A percentile compares a stretch with the other conserved stretches of the same genome.
Conservation (phyloP, 2,797 vertebrate species). For the Morus bassanus region DNA sequence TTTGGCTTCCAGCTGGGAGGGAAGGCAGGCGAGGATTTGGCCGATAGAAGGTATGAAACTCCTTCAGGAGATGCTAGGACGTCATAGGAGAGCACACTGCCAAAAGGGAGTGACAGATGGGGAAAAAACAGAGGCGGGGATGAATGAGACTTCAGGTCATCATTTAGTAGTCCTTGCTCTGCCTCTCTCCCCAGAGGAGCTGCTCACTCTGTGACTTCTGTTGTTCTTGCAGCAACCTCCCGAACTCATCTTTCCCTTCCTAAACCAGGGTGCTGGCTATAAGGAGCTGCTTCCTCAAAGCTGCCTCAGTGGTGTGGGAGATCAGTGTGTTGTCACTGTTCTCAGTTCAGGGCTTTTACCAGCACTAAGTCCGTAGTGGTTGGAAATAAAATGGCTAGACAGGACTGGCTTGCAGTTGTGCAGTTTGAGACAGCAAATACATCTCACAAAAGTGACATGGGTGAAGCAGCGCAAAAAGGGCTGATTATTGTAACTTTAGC, state of each 20-base stretch:
- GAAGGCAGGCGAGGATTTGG: not conserved
- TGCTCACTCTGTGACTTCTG: not conserved
- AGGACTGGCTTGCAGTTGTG: not conserved
- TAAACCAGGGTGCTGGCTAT: not conserved
- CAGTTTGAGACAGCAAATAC: not conserved
- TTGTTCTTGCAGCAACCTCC: not conserved
- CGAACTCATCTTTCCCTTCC: not conserved
- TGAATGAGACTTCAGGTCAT: not conserved
- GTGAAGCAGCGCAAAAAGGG: not conserved
- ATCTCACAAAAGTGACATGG: not conserved
- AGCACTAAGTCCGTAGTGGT: not conserved
- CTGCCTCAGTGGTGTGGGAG: not conserved
- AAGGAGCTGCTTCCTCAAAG: not conserved
- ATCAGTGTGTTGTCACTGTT: not conserved
- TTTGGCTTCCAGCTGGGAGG: not conserved
- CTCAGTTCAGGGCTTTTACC: not conserved
- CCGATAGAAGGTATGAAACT: not conserved
- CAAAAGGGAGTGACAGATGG: not conserved
- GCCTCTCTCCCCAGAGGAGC: not conserved
- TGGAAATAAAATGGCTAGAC: not conserved
- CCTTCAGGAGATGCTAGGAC: not conserved
- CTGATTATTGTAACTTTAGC: not conserved
- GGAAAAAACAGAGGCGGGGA: fast-evolving
- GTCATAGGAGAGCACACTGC: not conserved
- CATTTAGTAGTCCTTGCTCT: not conserved